Conservation (phyloP, 2,113 vertebrate species). For the Centrocercus urophasianus region DNA sequence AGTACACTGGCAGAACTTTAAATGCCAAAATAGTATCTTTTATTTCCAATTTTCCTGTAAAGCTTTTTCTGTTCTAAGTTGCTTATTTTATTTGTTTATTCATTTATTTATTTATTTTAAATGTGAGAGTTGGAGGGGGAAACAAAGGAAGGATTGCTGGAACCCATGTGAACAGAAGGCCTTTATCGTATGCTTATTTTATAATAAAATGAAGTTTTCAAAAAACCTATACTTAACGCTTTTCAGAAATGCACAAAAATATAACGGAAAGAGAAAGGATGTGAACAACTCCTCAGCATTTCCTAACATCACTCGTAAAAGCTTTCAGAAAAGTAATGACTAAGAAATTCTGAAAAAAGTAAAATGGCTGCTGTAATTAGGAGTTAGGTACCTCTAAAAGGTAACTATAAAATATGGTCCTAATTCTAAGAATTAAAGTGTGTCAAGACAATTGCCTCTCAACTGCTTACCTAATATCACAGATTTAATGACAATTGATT, state of each 20-base stretch:
- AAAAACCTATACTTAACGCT: neutral
- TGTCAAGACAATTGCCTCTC: neutral
- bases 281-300: neutral
- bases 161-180: neutral
- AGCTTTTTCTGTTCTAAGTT: neutral
- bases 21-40: neutral
- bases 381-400: neutral
- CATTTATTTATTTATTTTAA: neutral
- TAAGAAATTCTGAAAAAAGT: slow-evolving; percentile 40
- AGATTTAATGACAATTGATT: neutral
- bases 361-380: neutral
- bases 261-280: neutral
- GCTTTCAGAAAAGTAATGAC: neutral
- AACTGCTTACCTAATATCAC: neutral
- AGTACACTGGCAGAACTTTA: neutral
- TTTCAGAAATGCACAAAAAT: neutral
- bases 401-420: neutral
- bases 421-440: slow-evolving; percentile 20
- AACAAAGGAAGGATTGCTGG: neutral
- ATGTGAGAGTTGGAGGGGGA: neutral
- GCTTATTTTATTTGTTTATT: neutral
- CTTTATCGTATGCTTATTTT: neutral
- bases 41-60: neutral
- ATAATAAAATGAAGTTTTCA: neutral
- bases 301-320: neutral